Conservation (phyloP, 1,140 invertebrate species). For the Drosophila trapezifrons region DNA sequence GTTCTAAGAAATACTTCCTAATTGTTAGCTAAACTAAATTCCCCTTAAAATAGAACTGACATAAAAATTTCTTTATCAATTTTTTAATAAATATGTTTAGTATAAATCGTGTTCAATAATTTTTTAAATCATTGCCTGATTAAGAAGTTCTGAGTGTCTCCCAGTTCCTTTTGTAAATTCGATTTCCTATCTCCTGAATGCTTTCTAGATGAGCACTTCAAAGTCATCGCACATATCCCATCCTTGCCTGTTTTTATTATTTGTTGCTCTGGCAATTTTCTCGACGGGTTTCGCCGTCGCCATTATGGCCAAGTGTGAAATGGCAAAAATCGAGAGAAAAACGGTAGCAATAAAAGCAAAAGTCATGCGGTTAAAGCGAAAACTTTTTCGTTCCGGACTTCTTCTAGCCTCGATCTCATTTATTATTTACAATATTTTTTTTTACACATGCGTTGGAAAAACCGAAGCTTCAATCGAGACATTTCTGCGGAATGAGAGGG, state of each 20-base stretch:
- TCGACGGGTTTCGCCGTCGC: constrained; percentile 3
- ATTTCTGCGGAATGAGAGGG: constrained; percentile 18
- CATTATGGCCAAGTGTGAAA: constrained; percentile 53
- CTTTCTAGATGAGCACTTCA: constrained; percentile 31
- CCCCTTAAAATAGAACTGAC: no score
- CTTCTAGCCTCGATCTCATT: constrained; percentile 43
- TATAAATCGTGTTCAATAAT: background rate
- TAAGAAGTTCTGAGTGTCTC: background rate
- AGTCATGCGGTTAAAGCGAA: constrained; percentile 44
- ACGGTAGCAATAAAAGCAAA: constrained; percentile 45
- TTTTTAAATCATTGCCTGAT: background rate
- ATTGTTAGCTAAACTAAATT: no score
- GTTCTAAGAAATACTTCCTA: no score
- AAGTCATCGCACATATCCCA: constrained; percentile 29
- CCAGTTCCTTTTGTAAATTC: constrained; percentile 14
- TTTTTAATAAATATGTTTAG: background rate
- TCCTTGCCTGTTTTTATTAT: constrained; percentile 31
- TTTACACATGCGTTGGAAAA: constrained; percentile 32
- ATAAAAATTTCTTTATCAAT: no score
- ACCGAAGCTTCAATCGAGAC: background rate
- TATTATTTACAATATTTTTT: constrained; percentile 63
- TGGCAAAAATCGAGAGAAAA: constrained; percentile 48
- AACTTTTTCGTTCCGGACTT: constrained; percentile 31
- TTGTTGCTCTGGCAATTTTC: constrained; percentile 40
- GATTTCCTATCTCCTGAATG: constrained; percentile 13